Base-by-base conservation (phyloP, 1,140 invertebrate species). In the Catajapyx aquilonaris region DNA sequence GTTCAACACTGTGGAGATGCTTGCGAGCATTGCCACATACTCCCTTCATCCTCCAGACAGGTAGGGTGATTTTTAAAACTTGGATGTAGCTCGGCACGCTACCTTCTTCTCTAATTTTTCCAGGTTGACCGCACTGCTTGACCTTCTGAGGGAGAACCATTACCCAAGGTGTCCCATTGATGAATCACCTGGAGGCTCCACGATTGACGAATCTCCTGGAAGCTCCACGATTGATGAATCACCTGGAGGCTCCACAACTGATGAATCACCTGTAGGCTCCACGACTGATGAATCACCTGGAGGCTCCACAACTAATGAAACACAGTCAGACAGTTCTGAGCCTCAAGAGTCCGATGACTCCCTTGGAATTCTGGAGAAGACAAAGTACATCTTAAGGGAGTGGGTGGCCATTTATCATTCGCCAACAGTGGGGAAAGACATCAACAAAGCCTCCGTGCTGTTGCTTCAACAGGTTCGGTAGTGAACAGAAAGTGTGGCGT, bases 361-460 rank as follows among this genome's bases (percentile, higher is more conserved):
- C 11, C 84, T 81, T 4, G 87, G 83, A 9, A 59, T 98, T 4
- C 76, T 86, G 48, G 90, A 95, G 49, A 97, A 96, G 55, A 93
- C 90, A 0, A 91, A 97, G 52, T 85, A 70, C 44, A 58, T 98
- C 2, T 59, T 98, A 5, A 66, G 87, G 11, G 93, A 98, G 52
- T 99, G 94, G 94, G 81, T 96, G 2, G 71, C 66, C 15, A 73
- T 95, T 51, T 91, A 91, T 50, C 73, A 88, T 50, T 76, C 71
- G 17, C 73, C 81, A 2, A 64, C 66, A 11, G 69, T 77, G 11
- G 73, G 76, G 0, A 68, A 81, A 30, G 91, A 96, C 55, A 80
- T 86, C 4, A 78, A 76, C 1, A 91, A 93, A 51, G 84, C 90
- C n/a, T 95, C 97, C 52, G 74, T 79, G 22, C 60, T 81, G 34